Conservation (phyloP, 2,888 invertebrate species). For the Baronia brevicornis region DNA sequence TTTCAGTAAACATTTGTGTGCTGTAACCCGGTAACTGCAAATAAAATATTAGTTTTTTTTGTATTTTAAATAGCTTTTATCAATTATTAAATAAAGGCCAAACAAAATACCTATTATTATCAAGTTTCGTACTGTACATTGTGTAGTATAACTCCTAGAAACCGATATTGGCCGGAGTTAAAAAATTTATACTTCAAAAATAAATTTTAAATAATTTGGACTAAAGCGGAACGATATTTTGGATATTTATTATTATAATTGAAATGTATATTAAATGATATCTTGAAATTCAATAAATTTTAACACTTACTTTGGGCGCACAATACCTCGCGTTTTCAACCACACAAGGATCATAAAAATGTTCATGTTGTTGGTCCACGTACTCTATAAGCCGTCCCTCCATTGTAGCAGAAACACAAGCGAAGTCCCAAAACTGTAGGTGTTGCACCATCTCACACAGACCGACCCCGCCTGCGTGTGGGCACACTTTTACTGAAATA, state of each 20-base stretch:
- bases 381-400: constrained; percentile 87
- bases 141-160: too few relatives aligned
- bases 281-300: constrained; percentile 3
- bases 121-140: too few relatives aligned
- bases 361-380: constrained; percentile 93
- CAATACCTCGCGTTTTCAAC: constrained; percentile 79
- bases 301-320: constrained; percentile 78
- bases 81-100: too few relatives aligned
- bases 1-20: constrained; percentile 82
- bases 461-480: constrained; percentile 96
- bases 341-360: constrained; percentile 84
- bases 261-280: constrained; percentile 5
- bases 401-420: constrained; percentile 81
- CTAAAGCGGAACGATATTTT: too few relatives aligned
- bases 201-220: too few relatives aligned
- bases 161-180: too few relatives aligned
- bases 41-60: too few relatives aligned
- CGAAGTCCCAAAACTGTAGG: constrained; percentile 91
- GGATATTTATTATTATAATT: constrained; percentile 1
- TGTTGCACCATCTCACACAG: constrained; percentile 96
- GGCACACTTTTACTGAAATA: constrained; percentile 89
- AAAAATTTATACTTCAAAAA: too few relatives aligned
- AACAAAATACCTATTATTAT: too few relatives aligned
- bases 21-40: constrained; percentile 86
- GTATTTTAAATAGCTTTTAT: too few relatives aligned